Percentiles rank a stretch among this genome's conserved stretches.
Conservation (phyloP, 2,113 vertebrate genomes). For the Triplophysa siluroides region DNA sequence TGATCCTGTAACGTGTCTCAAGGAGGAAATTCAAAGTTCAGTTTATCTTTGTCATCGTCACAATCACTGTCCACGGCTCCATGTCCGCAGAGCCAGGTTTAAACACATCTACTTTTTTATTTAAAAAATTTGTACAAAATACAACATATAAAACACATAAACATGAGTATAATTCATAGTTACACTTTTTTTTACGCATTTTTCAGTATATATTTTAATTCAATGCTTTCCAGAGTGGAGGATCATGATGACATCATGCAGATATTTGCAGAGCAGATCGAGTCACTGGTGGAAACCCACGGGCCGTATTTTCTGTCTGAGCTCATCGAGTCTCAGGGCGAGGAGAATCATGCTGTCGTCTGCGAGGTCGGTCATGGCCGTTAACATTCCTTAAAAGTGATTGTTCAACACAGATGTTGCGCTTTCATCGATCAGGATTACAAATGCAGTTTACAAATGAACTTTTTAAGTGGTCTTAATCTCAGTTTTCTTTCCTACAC, state of each 20-base stretch:
- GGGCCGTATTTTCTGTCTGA: slow-evolving; percentile 77
- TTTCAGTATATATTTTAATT: neutral
- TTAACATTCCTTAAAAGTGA: neutral
- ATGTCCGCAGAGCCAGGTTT: slow-evolving; percentile 84
- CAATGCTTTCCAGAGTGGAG: slow-evolving; percentile 77
- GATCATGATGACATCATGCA: slow-evolving; percentile 83
- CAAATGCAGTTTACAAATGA: too few relatives aligned
- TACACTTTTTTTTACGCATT: neutral
- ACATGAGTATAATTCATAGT: neutral
- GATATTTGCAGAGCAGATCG: slow-evolving; percentile 72
- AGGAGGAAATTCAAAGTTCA: slow-evolving; percentile 53
- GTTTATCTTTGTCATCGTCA: slow-evolving; percentile 76
- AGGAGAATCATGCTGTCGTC: slow-evolving; percentile 75
- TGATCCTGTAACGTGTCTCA: slow-evolving; percentile 64
- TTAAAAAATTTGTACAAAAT: too few relatives aligned
- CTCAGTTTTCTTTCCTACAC: too few relatives aligned
- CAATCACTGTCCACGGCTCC: slow-evolving; percentile 69
- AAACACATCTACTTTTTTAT: neutral
- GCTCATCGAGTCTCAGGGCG: slow-evolving; percentile 76
- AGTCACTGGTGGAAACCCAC: slow-evolving; percentile 60
- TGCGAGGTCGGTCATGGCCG: slow-evolving; percentile 80
- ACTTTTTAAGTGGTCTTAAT: too few relatives aligned
- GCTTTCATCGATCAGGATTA: too few relatives aligned
- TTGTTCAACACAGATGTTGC: too few relatives aligned
- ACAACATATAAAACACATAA: too few relatives aligned